A percentile compares a stretch with the other conserved stretches of the same genome.
These are phyloP conservation scores for Leptothorax acervorum DNA, from an alignment of 2,888 invertebrate species.

Conservation along the genomic window DNA sequence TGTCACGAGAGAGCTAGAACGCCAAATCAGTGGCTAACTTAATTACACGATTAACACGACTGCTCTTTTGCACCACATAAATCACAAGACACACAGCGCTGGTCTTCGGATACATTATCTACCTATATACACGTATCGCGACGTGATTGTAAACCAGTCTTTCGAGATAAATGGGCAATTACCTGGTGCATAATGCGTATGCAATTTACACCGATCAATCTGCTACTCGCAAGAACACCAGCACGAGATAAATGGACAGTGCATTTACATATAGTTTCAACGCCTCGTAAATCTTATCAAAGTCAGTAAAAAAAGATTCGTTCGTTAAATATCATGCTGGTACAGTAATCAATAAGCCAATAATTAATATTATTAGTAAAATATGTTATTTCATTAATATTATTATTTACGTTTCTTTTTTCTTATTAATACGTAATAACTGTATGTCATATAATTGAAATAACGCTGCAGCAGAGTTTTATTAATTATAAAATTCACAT, in stretches of 20 bases:
- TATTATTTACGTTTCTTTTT: conserved; percentile 9
- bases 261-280: neutral
- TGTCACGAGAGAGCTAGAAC: conserved; percentile 10
- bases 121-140: conserved; percentile 10
- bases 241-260: neutral
- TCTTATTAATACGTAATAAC: neutral
- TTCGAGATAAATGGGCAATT: conserved; percentile 55
- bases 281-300: neutral
- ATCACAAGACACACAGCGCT: conserved; percentile 39
- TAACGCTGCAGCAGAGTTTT: neutral
- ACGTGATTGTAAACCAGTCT: conserved; percentile 34
- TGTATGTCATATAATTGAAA: conserved; percentile 19
- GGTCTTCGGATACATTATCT: conserved; percentile 40
- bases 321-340: neutral
- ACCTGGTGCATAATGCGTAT: conserved; percentile 49
- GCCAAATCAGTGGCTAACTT: conserved; percentile 40
- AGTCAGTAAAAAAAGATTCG: neutral
- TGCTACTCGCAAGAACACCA: conserved; percentile 43
- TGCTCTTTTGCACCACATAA: conserved; percentile 54
- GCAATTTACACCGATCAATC: conserved; percentile 54
- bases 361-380: conserved; percentile 8
- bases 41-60: conserved; percentile 45
- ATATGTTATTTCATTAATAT: conserved; percentile 22
- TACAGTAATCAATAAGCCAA: neutral
- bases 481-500: conserved; percentile 31